phyloP scores from a whole-genome alignment of 2,888 invertebrate genomes.

The Luperina testacea region DNA sequence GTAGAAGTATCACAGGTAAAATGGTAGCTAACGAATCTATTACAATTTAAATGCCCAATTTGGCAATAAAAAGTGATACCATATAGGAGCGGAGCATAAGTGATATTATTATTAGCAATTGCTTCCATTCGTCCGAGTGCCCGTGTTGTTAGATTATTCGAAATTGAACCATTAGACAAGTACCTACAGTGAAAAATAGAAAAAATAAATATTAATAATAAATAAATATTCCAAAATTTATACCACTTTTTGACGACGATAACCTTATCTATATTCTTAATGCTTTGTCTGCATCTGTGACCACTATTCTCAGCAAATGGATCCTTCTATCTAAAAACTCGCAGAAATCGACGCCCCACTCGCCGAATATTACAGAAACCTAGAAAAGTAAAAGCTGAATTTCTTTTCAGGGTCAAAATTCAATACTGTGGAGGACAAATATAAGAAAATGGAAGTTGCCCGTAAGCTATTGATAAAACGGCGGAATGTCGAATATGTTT shows the following conservation, averaged over 20 bases:
- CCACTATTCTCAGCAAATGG: slow-evolving; percentile 20
- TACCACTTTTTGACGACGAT: not conserved
- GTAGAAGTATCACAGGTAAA: too few species aligned
- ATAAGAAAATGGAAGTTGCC: slow-evolving; percentile 83
- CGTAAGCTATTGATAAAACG: slow-evolving; percentile 83
- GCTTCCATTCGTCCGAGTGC: too few species aligned
- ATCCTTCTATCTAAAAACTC: not conserved
- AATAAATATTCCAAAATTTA: not conserved
- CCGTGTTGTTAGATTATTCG: too few species aligned
- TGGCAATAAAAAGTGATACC: too few species aligned
- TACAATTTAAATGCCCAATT: too few species aligned
- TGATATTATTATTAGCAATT: too few species aligned
- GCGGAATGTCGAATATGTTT: slow-evolving; percentile 84
- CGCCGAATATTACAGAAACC: slow-evolving; percentile 44
- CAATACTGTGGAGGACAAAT: slow-evolving; percentile 82
- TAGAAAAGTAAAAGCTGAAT: slow-evolving; percentile 72
- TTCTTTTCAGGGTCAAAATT: slow-evolving; percentile 86
- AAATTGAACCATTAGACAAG: too few species aligned
- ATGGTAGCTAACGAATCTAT: too few species aligned
- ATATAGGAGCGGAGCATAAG: too few species aligned
- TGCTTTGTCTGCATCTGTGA: not conserved
- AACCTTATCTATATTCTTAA: not conserved
- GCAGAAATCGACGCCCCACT: slow-evolving; percentile 5
- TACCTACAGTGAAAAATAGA: too few species aligned
- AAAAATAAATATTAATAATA: too few species aligned